Evolutionary conservation across 2,797 vertebrate genomes (phyloP).

Genomic region (Sphaeramia orbicularis): DNA sequence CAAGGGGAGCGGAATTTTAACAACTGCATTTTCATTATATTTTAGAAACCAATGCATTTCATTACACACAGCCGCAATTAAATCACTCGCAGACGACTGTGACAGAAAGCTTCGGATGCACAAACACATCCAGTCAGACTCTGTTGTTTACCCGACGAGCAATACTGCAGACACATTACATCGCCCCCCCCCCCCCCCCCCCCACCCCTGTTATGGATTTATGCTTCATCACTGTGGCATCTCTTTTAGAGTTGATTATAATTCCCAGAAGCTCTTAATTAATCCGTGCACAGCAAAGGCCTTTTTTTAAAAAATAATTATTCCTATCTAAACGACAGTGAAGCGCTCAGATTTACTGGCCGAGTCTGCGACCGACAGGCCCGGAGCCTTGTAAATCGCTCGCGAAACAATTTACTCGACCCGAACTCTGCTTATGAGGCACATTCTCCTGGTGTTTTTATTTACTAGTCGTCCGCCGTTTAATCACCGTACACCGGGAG

Average conservation of each 20-base stretch:
- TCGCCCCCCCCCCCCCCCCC: conserved; percentile 49
- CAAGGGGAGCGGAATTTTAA: too few relatives aligned
- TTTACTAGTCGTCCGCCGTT: conserved; percentile 31
- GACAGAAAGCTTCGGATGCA: conserved; percentile 20
- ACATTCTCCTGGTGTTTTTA: conserved; percentile 33
- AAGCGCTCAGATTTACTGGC: conserved; percentile 75
- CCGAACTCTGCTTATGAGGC: conserved; percentile 60
- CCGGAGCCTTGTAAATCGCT: conserved; percentile 64
- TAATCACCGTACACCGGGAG: conserved; percentile 33
- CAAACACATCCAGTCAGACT: conserved; percentile 16
- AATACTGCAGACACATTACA: conserved; percentile 70
- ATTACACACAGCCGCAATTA: background rate
- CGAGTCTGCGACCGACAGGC: conserved; percentile 47
- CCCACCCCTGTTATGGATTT: conserved; percentile 77
- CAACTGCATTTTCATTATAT: background rate
- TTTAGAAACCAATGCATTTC: conserved; percentile 8
- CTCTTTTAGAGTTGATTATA: conserved; percentile 82
- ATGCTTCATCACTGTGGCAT: conserved; percentile 78
- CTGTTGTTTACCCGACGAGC: conserved; percentile 68
- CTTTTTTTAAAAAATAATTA: conserved; percentile 54
- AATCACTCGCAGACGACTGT: conserved; percentile 15
- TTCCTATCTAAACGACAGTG: conserved; percentile 63
- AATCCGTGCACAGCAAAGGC: conserved; percentile 66
- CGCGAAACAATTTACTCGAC: conserved; percentile 53
- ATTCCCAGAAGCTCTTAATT: conserved; percentile 84